These are phyloP conservation scores for Leucoraja erinaceus DNA, from an alignment of 2,113 vertebrate species.

Conservation along the genomic window DNA sequence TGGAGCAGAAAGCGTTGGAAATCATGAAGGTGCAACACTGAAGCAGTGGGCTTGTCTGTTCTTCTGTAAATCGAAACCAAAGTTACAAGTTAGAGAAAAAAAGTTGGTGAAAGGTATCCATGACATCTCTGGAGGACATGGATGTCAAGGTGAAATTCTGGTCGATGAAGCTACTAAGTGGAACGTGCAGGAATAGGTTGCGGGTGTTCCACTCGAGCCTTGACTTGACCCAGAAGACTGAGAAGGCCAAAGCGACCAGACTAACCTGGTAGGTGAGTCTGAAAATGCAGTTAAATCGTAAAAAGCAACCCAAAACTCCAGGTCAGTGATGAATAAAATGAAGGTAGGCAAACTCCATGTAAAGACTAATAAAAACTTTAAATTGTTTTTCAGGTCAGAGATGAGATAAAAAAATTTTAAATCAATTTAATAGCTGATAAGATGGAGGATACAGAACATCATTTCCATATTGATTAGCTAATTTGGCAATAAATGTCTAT, in stretches of 20 bases:
- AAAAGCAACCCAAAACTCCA: neutral
- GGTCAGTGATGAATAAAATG: neutral
- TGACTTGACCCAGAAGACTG: neutral
- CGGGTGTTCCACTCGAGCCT: neutral
- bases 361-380: neutral
- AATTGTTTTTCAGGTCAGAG: neutral
- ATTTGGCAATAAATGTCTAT: neutral
- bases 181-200: neutral
- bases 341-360: neutral
- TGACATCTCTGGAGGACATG: too few relatives aligned
- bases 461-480: neutral
- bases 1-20: slow-evolving; percentile 86
- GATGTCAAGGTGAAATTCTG: neutral
- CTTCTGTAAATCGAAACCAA: slow-evolving; percentile 59
- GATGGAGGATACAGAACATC: neutral
- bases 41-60: slow-evolving; percentile 79
- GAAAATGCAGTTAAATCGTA: neutral
- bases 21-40: slow-evolving; percentile 77
- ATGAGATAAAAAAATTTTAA: neutral
- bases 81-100: neutral
- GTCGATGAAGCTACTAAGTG: neutral
- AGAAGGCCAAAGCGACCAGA: neutral
- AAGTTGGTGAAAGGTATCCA: neutral
- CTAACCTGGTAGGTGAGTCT: neutral
- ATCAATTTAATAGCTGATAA: neutral